Percentiles rank a stretch among this genome's conserved stretches.
Evolutionary conservation across 2,888 invertebrate genomes (phyloP).

Genomic region (Epistrophe grossulariae): DNA sequence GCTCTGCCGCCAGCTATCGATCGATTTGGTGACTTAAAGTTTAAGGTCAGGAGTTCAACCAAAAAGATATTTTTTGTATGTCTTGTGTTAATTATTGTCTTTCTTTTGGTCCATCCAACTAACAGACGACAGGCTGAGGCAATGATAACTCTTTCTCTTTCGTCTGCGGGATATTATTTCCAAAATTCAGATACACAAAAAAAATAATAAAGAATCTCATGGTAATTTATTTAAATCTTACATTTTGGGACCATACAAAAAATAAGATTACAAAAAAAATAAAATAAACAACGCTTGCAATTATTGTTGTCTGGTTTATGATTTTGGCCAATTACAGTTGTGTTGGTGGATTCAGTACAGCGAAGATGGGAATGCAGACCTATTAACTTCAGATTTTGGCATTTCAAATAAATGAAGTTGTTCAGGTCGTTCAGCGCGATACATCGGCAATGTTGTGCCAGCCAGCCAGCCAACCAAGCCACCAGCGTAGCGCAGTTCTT

Average conservation of each 20-base stretch:
- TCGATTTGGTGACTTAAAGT: slow-evolving; percentile 61
- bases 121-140: slow-evolving; percentile 14
- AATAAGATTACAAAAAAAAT: slow-evolving; percentile 17
- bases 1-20: background rate
- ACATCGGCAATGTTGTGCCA: slow-evolving; percentile 2
- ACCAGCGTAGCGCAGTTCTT: slow-evolving; percentile 31
- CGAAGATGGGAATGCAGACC: slow-evolving; percentile 64
- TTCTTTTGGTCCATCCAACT: slow-evolving; percentile 46
- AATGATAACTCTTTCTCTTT: slow-evolving; percentile 62
- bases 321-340: slow-evolving; percentile 47
- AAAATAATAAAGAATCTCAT: slow-evolving; percentile 53
- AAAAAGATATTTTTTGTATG: slow-evolving; percentile 41
- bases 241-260: slow-evolving; percentile 37
- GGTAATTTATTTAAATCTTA: slow-evolving; percentile 73
- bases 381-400: slow-evolving; percentile 63
- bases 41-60: slow-evolving; percentile 73
- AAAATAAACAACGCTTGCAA: slow-evolving; percentile 45
- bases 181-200: slow-evolving; percentile 15
- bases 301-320: slow-evolving; percentile 69
- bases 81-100: slow-evolving; percentile 61
- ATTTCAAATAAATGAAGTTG: slow-evolving; percentile 69
- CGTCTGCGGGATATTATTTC: slow-evolving; percentile 59
- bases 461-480: background rate
- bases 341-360: slow-evolving; percentile 32
- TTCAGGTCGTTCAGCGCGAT: slow-evolving; percentile 25